phyloP scores from a whole-genome alignment of 1,140 invertebrate species.

The Philaenus spumarius region DNA sequence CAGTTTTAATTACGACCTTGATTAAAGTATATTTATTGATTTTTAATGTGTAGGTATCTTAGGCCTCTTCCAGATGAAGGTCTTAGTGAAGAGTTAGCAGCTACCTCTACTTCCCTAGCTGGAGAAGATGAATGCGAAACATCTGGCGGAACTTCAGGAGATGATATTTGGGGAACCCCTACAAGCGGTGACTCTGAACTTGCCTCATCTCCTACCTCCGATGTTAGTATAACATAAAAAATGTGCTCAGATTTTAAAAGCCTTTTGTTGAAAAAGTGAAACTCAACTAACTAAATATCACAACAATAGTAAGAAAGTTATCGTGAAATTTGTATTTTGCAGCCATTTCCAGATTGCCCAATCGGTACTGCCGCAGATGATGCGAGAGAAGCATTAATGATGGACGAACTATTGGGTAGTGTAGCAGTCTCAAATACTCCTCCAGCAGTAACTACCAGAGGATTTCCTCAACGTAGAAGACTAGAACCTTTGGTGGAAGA shows the following conservation, averaged over 20 bases:
- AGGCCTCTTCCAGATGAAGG: constrained; percentile 20
- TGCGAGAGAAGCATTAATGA: constrained; percentile 27
- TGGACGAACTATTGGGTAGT: constrained; percentile 26
- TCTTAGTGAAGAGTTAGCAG: constrained; percentile 37
- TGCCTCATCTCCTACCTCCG: constrained; percentile 20
- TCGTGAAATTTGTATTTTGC: too few relatives aligned
- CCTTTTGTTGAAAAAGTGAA: neutral
- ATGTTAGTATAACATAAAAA: too few relatives aligned
- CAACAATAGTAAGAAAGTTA: too few relatives aligned
- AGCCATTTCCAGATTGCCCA: constrained; percentile 11
- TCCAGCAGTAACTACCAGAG: constrained; percentile 12
- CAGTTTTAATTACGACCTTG: constrained; percentile 46
- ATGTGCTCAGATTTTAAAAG: too few relatives aligned
- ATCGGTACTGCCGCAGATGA: constrained; percentile 24
- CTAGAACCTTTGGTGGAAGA: constrained; percentile 28
- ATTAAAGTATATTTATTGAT: constrained; percentile 46
- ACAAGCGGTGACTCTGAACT: constrained; percentile 55
- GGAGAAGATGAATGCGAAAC: constrained; percentile 54
- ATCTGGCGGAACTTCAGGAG: constrained; percentile 69
- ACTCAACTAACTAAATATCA: neutral
- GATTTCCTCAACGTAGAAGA: constrained; percentile 23
- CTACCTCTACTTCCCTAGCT: constrained; percentile 37
- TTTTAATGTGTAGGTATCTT: constrained; percentile 39
- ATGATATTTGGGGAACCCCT: constrained; percentile 79
- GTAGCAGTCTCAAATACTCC: constrained; percentile 9